A percentile compares a stretch with the other conserved stretches of the same genome.
phyloP scores from a whole-genome alignment of 2,797 vertebrate species.

The Morelia viridis region DNA sequence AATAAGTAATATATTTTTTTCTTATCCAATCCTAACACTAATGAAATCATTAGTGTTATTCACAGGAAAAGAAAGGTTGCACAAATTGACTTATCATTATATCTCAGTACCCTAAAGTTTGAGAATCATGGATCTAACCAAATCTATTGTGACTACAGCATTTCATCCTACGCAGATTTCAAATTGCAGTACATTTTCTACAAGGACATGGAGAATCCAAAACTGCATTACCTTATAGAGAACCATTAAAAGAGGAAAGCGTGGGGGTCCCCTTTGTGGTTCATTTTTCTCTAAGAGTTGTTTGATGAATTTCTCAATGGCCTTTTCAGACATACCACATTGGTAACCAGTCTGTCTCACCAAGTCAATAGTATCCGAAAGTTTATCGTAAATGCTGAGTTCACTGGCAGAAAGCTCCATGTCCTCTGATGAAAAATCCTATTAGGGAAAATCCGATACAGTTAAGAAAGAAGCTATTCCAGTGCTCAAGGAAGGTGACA shows the following conservation, averaged over 20 bases:
- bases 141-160: background rate
- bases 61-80: background rate
- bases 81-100: background rate
- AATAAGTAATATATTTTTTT: background rate
- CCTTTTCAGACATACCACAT: constrained; percentile 93
- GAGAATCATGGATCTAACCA: background rate
- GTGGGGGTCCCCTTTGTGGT: constrained; percentile 83
- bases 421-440: constrained; percentile 65
- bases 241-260: constrained; percentile 83
- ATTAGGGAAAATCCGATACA: background rate
- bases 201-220: background rate
- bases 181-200: background rate
- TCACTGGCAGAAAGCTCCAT: constrained; percentile 90
- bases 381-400: constrained; percentile 92
- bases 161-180: background rate
- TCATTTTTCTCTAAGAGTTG: constrained; percentile 93
- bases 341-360: constrained; percentile 92
- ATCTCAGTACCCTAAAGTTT: background rate
- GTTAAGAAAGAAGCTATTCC: constrained; percentile 12
- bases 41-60: background rate
- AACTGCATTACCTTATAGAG: constrained; percentile 79
- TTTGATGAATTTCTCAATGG: constrained; percentile 93
- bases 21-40: background rate
- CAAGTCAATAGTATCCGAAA: constrained; percentile 90
- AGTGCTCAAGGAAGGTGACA: background rate